A percentile compares a stretch with the other conserved stretches of the same genome.
Evolutionary conservation across 2,888 invertebrate species (phyloP).

Genomic region (Malacosoma neustria): DNA sequence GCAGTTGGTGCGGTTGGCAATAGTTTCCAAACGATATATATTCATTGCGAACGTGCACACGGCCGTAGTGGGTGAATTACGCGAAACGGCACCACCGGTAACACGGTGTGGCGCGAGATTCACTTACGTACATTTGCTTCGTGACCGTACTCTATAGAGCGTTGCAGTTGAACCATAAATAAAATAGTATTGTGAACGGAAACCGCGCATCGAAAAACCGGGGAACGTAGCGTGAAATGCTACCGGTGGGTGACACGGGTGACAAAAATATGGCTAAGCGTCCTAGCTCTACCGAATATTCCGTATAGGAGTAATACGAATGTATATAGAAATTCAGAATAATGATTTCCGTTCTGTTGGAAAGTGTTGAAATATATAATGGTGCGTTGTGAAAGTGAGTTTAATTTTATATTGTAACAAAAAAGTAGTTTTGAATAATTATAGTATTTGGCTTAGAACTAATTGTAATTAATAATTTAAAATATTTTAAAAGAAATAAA

Average conservation of each 20-base stretch:
- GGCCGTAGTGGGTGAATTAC: slow-evolving; percentile 32
- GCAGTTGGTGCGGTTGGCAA: slow-evolving; percentile 21
- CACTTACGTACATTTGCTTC: slow-evolving; percentile 41
- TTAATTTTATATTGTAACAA: no score
- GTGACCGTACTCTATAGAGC: slow-evolving; percentile 44
- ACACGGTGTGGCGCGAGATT: slow-evolving; percentile 27
- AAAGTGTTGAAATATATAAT: no score
- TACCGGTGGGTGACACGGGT: slow-evolving; percentile 51
- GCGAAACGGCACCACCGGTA: slow-evolving; percentile 22
- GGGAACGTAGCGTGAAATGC: slow-evolving; percentile 61
- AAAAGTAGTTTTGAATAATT: no score
- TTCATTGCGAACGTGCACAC: slow-evolving; percentile 35
- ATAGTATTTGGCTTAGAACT: no score
- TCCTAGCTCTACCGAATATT: slow-evolving; percentile 52
- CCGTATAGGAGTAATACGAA: no score
- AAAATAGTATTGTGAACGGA: slow-evolving; percentile 57
- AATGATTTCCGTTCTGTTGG: no score
- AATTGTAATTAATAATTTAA: no score
- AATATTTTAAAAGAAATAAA: no score
- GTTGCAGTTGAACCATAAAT: slow-evolving; percentile 50
- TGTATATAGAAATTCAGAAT: no score
- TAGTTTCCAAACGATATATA: slow-evolving; percentile 39
- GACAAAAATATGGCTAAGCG: slow-evolving; percentile 54
- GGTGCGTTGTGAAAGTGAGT: no score
- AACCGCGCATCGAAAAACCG: slow-evolving; percentile 61